A percentile compares a stretch with the other conserved stretches of the same genome.
Conservation (phyloP, 2,797 vertebrate species). For the Rachycentron canadum region DNA sequence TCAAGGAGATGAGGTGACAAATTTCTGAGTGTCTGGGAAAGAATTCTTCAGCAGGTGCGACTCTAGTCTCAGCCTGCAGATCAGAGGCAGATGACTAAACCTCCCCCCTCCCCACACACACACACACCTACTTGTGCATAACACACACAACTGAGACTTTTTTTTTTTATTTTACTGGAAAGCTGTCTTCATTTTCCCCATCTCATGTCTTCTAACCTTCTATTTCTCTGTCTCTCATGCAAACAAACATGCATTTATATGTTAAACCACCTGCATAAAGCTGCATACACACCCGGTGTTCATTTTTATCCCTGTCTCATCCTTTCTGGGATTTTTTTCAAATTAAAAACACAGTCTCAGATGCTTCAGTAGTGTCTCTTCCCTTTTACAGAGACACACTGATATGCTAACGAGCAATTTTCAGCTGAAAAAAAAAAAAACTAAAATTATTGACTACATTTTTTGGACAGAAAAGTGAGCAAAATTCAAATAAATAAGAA, state of each 20-base stretch:
- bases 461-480: background rate
- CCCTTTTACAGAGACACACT: background rate
- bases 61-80: conserved; percentile 54
- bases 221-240: conserved; percentile 6
- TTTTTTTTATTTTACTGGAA: conserved; percentile 25
- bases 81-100: conserved; percentile 46
- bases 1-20: conserved; percentile 53
- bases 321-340: background rate
- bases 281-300: background rate
- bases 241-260: conserved; percentile 27
- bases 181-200: conserved; percentile 44
- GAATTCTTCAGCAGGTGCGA: conserved; percentile 65
- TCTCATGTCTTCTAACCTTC: conserved; percentile 9
- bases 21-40: conserved; percentile 64
- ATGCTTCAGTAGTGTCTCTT: background rate
- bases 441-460: background rate
- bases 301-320: background rate
- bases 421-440: no score
- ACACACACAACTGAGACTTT: conserved; percentile 21
- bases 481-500: background rate
- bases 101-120: conserved; percentile 1
- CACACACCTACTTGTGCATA: conserved; percentile 4
- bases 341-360: background rate
- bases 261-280: conserved; percentile 21
- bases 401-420: background rate